phyloP scores from a whole-genome alignment of 1,140 invertebrate genomes.

The Orius laevigatus region DNA sequence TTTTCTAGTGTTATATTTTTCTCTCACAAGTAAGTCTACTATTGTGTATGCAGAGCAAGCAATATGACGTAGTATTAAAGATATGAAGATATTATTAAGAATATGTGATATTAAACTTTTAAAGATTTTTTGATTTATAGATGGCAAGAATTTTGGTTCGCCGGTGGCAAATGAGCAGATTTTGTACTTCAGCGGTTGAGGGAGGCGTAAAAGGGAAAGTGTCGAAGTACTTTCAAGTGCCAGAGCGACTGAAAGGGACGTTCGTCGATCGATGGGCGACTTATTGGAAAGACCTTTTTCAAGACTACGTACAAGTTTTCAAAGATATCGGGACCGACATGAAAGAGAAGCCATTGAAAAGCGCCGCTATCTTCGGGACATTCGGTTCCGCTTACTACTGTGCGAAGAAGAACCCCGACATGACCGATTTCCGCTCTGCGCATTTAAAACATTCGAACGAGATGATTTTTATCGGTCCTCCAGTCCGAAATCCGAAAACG shows the following conservation, averaged over 20 bases:
- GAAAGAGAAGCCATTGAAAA: slow-evolving; percentile 36
- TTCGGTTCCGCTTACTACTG: slow-evolving; percentile 29
- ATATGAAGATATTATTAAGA: too few relatives aligned
- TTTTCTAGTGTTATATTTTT: too few relatives aligned
- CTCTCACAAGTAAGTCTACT: too few relatives aligned
- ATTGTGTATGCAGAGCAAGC: too few relatives aligned
- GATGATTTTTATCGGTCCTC: slow-evolving; percentile 43
- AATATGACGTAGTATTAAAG: too few relatives aligned
- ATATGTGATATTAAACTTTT: too few relatives aligned
- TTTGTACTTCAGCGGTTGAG: too few relatives aligned
- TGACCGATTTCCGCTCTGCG: slow-evolving; percentile 39
- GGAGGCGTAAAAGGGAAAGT: too few relatives aligned
- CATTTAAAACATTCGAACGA: slow-evolving; percentile 40
- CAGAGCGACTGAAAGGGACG: slow-evolving; percentile 33
- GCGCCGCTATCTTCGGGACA: slow-evolving; percentile 30
- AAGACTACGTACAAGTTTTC: slow-evolving; percentile 42
- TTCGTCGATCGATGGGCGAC: slow-evolving; percentile 42
- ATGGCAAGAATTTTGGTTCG: too few relatives aligned
- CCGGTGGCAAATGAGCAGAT: too few relatives aligned
- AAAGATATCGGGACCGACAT: slow-evolving; percentile 36
- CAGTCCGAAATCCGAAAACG: slow-evolving; percentile 47
- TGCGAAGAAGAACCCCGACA: slow-evolving; percentile 43
- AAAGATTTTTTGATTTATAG: too few relatives aligned
- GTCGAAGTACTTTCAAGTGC: slow-evolving; percentile 1
- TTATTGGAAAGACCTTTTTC: slow-evolving; percentile 41